Evolutionary conservation across 2,113 vertebrate species (phyloP), one percentile per base, ranked within the genome.

Genomic region (Spea bombifrons): DNA sequence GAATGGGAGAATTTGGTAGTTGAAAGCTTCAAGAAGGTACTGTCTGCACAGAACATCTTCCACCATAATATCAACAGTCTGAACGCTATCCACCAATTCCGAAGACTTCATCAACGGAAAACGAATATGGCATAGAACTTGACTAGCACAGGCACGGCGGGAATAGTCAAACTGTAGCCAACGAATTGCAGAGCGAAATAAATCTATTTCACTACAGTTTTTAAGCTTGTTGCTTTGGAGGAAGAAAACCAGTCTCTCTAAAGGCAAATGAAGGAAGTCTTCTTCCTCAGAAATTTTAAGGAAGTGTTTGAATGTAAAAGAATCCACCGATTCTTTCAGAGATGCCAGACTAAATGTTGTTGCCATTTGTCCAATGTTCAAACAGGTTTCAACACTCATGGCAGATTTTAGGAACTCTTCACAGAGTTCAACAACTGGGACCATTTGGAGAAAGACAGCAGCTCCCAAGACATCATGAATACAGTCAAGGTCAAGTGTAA

Each of bases 321-420:
- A 79, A 0, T 99, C 97, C 12, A 99, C 97, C 0, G 97, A 98
- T 69, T 97, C 96, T 73, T 96, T 95, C 17, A 99, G 88, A 5
- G 97, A 98, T 5, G 95, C 88, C 17, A 99, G 88, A 88, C 94
- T 98, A 83, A 99, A 99, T 71, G 95, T 92, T 83, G 96, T 95
- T 86, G 97, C 97, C 97, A 99, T 97, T 85, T 99, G 97, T 57
- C 96, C 97, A 0, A 99, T 99, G 86, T 96, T 94, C 49, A 99
- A 88, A 81, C 97, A 99, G 0, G 97, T 99, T 85, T 99, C 96
- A 2, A 99, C 97, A 0, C 96, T 99, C 95, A 99, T 98, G 47
- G 96, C 96, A 0, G 96, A 97, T 86, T 98, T 98, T 13, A 99
- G 92, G 82, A 99, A 99, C 83, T 99, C 96, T 85, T 99, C 96